Evolutionary conservation across 2,797 vertebrate species (phyloP), one percentile per base, ranked within the genome.

Genomic region (Anolis apletophallus): DNA sequence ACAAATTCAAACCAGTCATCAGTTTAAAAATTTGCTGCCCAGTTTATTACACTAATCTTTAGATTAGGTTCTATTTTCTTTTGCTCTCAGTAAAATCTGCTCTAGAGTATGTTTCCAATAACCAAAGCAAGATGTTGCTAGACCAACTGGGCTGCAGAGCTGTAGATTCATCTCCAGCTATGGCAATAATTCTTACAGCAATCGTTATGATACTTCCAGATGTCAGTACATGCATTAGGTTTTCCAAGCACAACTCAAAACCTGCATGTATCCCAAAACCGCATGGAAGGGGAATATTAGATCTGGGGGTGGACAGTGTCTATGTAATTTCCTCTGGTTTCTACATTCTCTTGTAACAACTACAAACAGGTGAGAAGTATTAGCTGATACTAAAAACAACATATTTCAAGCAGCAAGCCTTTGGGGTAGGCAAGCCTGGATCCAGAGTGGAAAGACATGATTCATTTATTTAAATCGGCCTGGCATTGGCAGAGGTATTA

Each of bases 251-350:
- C 91, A 94, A 91, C 88, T 89, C 67, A 61, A 89, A 85, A 81
- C 87, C 94, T 89, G 84, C 89, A 0, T 87, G 90, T 61, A 91
- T 95, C 94, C 92, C 94, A 84, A 96, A 96, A 95, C 95, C 94
- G 88, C 95, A 93, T 88, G 93, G 94, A 95, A 92, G 91, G 88
- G 86, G 90, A 93, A 94, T 88, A 93, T 93, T 94, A 95, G 94
- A 91, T 95, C 94, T 91, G 95, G 95, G 95, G 95, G 95, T 95
- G 95, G 95, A 92, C 89, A 83, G 52, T 72, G 94, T 94, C 96
- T 96, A 94, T 83, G 86, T 88, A 87, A 94, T 95, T 96, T 96
- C 94, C 96, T 95, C 86, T 67, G 88, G 92, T 93, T 91, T 94
- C 91, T 90, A 68, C 92, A 95, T 93, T 89, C 86, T 85, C 3